Conservation (phyloP, 2,888 invertebrate genomes). For the Spialia ferax region DNA sequence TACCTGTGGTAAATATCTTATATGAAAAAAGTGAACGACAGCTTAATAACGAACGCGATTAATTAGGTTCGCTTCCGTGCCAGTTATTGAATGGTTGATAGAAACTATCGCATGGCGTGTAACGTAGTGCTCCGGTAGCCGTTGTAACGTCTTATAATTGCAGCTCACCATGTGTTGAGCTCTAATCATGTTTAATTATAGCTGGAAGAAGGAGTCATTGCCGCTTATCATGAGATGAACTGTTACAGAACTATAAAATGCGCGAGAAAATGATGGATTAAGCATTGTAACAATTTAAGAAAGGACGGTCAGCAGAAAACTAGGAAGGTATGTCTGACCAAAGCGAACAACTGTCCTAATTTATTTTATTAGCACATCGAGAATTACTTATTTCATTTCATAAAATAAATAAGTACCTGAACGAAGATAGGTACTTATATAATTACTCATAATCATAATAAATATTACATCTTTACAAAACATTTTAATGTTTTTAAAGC, state of each 20-base stretch:
- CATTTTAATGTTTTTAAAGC: neutral
- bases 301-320: conserved; percentile 47
- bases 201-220: conserved; percentile 79
- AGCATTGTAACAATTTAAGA: conserved; percentile 49
- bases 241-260: conserved; percentile 78
- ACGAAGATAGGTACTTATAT: no score
- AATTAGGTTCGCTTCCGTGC: conserved; percentile 76
- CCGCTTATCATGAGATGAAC: conserved; percentile 84
- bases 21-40: conserved; percentile 53
- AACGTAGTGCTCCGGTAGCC: conserved; percentile 72
- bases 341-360: neutral
- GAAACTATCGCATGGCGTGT: conserved; percentile 76
- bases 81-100: conserved; percentile 73
- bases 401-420: no score
- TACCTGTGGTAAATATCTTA: conserved; percentile 51
- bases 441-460: no score
- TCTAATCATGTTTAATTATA: conserved; percentile 85
- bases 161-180: conserved; percentile 81
- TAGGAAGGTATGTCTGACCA: neutral
- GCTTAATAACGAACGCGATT: conserved; percentile 58
- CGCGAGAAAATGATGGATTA: conserved; percentile 72
- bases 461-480: neutral
- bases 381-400: no score
- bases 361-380: no score
- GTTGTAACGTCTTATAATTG: conserved; percentile 82